phyloP scores from a whole-genome alignment of 1,140 invertebrate genomes.

The Colletes gigas region DNA sequence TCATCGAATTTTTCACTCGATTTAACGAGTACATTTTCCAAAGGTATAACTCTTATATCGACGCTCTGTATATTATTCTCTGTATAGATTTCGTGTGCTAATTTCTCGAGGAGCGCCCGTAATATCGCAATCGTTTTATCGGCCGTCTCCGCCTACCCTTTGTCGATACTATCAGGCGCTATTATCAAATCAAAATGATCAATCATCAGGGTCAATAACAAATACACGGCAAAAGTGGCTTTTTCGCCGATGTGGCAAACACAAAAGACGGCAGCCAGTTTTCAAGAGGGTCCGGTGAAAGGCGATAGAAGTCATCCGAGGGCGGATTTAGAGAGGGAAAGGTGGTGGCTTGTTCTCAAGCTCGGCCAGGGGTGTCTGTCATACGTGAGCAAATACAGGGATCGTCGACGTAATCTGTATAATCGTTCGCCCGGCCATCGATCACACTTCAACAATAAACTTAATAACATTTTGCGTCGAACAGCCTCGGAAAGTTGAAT shows the following conservation, averaged over 20 bases:
- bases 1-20: too few relatives aligned
- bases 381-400: conserved; percentile 63
- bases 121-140: conserved; percentile 18
- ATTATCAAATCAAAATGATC: conserved; percentile 61
- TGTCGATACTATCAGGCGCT: conserved; percentile 32
- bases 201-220: conserved; percentile 62
- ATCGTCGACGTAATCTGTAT: conserved; percentile 66
- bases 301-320: conserved; percentile 44
- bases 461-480: conserved; percentile 61
- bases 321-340: conserved; percentile 27
- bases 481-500: conserved; percentile 22
- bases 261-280: conserved; percentile 59
- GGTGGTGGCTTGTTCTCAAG: conserved; percentile 28
- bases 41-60: too few relatives aligned
- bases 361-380: conserved; percentile 32
- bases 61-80: background rate
- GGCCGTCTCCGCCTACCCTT: background rate
- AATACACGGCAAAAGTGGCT: conserved; percentile 42
- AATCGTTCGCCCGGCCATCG: conserved; percentile 64
- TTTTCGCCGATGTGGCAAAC: conserved; percentile 50
- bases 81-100: background rate
- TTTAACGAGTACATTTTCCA: too few relatives aligned
- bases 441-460: conserved; percentile 69
- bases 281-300: conserved; percentile 60
- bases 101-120: background rate